Evolutionary conservation across 2,888 invertebrate genomes (phyloP).

Genomic region (Pseudococcus jackbeardsleyi): DNA sequence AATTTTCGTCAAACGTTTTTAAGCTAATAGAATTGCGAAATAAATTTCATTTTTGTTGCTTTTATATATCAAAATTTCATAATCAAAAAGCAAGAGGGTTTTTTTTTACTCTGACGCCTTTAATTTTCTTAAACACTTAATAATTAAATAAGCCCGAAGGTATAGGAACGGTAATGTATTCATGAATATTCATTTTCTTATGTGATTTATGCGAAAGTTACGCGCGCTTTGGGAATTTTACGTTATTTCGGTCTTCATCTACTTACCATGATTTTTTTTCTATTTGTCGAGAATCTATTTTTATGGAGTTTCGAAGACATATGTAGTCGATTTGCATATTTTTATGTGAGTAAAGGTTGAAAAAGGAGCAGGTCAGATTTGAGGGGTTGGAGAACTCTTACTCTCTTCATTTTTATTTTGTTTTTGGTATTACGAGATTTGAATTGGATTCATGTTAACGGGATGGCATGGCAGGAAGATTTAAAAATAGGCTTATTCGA

Average conservation of each 20-base stretch:
- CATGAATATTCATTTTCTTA: slow-evolving; percentile 48
- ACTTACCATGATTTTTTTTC: neutral
- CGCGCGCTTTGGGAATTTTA: neutral
- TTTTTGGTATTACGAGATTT: too few species aligned
- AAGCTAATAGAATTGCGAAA: slow-evolving; percentile 5
- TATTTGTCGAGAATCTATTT: neutral
- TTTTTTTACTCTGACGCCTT: slow-evolving; percentile 33
- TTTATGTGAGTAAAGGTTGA: too few species aligned
- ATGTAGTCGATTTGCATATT: too few species aligned
- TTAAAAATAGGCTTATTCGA: too few species aligned
- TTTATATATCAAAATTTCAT: slow-evolving; percentile 25
- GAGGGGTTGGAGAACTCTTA: too few species aligned
- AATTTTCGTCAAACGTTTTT: slow-evolving; percentile 39
- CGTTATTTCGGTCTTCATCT: neutral
- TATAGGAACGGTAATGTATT: slow-evolving; percentile 34
- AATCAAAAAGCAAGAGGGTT: neutral
- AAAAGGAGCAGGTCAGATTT: too few species aligned
- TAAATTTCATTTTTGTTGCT: slow-evolving; percentile 47
- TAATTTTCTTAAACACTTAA: slow-evolving; percentile 44
- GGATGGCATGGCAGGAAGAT: too few species aligned
- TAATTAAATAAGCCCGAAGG: slow-evolving; percentile 43
- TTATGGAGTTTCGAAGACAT: too few species aligned
- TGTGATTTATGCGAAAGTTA: slow-evolving; percentile 41
- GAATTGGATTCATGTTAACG: too few species aligned
- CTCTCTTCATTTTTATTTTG: too few species aligned